Base-by-base conservation (phyloP, 2,113 vertebrate genomes). In the Ia io region DNA sequence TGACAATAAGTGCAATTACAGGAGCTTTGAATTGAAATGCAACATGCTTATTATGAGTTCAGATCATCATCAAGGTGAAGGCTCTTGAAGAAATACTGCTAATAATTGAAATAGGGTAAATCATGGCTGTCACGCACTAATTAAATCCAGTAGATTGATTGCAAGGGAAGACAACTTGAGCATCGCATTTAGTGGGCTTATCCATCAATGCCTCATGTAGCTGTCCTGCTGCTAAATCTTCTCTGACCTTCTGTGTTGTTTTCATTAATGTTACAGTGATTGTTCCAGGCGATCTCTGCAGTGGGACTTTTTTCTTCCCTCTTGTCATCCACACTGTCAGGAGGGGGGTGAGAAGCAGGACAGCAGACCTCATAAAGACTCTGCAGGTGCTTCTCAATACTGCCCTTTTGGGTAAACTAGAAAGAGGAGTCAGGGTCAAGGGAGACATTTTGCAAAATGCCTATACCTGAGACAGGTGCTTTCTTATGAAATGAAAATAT, bases 321-420 rank as follows among this genome's bases (percentile, higher is more conserved):
- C 5, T 30, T 9, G 14, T 37, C 61, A 35, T 18, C 2, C 11
- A 32, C 1, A 0, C 23, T 49, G 14, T 30, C 2, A 9, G 1
- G 10, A 30, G 1, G 1, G 3, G 1, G 5, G 1, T 0, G 0
- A 49, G 17, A 5, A 56, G 6, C 2, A 23, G 18, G 51, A 12
- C 1, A 10, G 10, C 56, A 63, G 30, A 7, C 1, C 0, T 47
- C 12, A 16, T 37, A 14, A 79, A 44, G n/a, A 10, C 4, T n/a
- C 65, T 61, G 76, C 35, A 79, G 95, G n/a, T 73, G 56, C 25
- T 70, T 44, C 47, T 53, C 6, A 4, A 18, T 11, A 56, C 51
- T 74, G 47, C 40, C 35, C 87, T 90, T 51, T 5, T 10, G 83
- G 83, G 79, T 32, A 40, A 84, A 53, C 18, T 17, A 16, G n/a